A percentile compares a stretch with the other conserved stretches of the same genome.
Conservation (phyloP, 2,797 vertebrate species). For the Neosilurus hyrtlii region DNA sequence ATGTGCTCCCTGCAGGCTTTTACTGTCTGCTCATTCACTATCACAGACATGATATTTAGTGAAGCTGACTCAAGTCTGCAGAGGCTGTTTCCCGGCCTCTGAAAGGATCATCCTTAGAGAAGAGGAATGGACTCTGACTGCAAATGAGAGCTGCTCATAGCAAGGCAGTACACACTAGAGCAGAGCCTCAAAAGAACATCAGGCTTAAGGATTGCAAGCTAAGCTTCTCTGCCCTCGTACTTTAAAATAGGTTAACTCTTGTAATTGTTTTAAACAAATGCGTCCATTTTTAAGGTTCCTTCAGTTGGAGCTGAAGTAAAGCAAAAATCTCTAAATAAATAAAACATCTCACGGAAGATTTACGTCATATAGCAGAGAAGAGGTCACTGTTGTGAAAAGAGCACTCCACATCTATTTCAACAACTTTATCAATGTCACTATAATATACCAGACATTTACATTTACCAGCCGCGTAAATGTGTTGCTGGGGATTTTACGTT, state of each 20-base stretch:
- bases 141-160: conserved; percentile 10
- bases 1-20: conserved; percentile 4
- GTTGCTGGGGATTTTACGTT: too few species aligned
- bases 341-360: not conserved
- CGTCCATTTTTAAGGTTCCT: not conserved
- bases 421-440: not conserved
- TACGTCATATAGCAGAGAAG: not conserved
- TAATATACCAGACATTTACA: not conserved
- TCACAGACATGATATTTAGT: conserved; percentile 20
- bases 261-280: too few species aligned
- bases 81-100: conserved; percentile 1
- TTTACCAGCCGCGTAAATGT: not conserved
- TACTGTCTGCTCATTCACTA: conserved; percentile 10
- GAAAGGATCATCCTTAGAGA: conserved; percentile 27
- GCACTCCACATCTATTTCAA: not conserved
- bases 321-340: not conserved
- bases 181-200: not conserved
- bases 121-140: conserved; percentile 27
- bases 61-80: not conserved
- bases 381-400: not conserved
- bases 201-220: not conserved
- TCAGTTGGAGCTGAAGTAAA: not conserved
- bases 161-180: conserved; percentile 8
- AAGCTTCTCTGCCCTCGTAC: not conserved
- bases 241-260: too few species aligned